phyloP scores from a whole-genome alignment of 2,113 vertebrate genomes.

The Cygnus atratus region DNA sequence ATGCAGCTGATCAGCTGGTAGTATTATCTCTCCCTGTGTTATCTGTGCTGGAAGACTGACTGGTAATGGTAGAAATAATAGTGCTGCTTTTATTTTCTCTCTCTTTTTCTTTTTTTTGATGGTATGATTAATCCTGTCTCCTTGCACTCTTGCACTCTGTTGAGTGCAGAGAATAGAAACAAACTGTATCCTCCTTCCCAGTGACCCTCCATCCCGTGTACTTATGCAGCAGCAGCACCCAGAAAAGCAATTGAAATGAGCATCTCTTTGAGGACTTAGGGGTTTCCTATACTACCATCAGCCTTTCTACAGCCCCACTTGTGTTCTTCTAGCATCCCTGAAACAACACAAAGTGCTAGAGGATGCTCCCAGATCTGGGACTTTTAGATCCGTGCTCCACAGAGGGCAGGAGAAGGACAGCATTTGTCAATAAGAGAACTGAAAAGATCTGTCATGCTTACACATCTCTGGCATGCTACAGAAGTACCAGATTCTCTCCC shows the following conservation, averaged over 20 bases:
- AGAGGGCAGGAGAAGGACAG: background rate
- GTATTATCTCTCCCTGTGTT: background rate
- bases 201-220: background rate
- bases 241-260: background rate
- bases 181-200: background rate
- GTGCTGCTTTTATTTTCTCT: background rate
- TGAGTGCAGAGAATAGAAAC: background rate
- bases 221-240: background rate
- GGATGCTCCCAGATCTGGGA: background rate
- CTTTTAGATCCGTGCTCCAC: rapidly evolving
- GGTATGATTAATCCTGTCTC: background rate
- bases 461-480: background rate
- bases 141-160: background rate
- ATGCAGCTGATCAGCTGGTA: background rate
- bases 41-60: background rate
- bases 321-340: background rate
- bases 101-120: background rate
- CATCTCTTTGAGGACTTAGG: background rate
- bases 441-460: background rate
- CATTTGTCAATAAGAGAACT: background rate
- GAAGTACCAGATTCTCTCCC: background rate
- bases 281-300: background rate
- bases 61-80: background rate
- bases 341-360: background rate
- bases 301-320: background rate